phyloP scores from a whole-genome alignment of 2,797 vertebrate species.

The Xenentodon cancila region DNA sequence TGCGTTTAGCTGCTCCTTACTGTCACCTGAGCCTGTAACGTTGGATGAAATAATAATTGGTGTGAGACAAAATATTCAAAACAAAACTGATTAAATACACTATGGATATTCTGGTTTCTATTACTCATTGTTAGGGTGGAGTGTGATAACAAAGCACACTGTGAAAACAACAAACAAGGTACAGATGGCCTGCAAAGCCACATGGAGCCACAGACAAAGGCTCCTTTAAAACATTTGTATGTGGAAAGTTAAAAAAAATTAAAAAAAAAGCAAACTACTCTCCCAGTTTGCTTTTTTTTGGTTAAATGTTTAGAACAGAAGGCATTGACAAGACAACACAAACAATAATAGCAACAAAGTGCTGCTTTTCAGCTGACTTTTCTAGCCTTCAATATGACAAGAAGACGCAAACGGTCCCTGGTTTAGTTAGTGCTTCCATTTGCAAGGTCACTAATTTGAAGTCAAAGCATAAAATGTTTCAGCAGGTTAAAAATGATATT shows the following conservation, averaged over 20 bases:
- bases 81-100: constrained; percentile 2
- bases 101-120: constrained; percentile 13
- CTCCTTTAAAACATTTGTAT: constrained; percentile 25
- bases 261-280: constrained; percentile 1
- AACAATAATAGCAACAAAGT: no score
- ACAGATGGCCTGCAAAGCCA: constrained; percentile 51
- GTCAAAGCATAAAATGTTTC: not conserved
- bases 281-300: no score
- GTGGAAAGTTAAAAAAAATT: constrained; percentile 22
- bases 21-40: not conserved
- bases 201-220: constrained; percentile 47
- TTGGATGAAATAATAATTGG: constrained; percentile 11
- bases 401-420: not conserved
- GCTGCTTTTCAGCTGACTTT: not conserved
- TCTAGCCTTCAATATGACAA: not conserved
- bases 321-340: constrained; percentile 7
- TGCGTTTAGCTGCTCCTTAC: not conserved
- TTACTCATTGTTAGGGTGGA: constrained; percentile 45
- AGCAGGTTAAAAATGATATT: not conserved
- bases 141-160: constrained; percentile 20
- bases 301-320: not conserved
- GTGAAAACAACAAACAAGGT: constrained; percentile 47
- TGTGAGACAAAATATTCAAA: constrained; percentile 2
- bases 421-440: not conserved
- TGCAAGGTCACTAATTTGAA: not conserved